phyloP scores from a whole-genome alignment of 1,140 invertebrate genomes.

The Psix sp. region DNA sequence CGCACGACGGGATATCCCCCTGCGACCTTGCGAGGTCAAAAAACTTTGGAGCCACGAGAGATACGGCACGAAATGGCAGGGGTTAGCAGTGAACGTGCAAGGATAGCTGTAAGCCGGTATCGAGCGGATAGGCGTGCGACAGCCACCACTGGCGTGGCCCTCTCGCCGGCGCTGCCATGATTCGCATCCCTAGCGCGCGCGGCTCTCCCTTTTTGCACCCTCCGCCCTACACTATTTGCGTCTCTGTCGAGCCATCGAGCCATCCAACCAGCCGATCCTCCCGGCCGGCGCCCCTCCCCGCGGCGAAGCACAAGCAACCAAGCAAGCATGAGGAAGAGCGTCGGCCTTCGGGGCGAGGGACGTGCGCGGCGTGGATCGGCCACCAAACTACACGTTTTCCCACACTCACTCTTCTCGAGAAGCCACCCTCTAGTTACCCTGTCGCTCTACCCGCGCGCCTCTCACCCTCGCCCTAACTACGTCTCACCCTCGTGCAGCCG shows the following conservation, averaged over 20 bases:
- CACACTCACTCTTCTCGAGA: slow-evolving; percentile 59
- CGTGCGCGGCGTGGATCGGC: slow-evolving; percentile 22
- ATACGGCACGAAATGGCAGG: slow-evolving; percentile 65
- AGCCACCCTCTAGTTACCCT: slow-evolving; percentile 54
- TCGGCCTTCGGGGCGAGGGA: slow-evolving; percentile 34
- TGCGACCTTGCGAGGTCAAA: slow-evolving; percentile 59
- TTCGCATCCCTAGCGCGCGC: slow-evolving; percentile 57
- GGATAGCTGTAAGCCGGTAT: slow-evolving; percentile 74
- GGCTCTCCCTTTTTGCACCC: slow-evolving; percentile 64
- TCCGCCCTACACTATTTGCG: slow-evolving; percentile 6
- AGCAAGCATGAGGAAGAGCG: slow-evolving; percentile 47
- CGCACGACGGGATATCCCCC: slow-evolving; percentile 43
- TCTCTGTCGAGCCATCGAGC: slow-evolving; percentile 19
- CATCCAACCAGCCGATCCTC: slow-evolving; percentile 17
- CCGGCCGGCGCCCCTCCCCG: slow-evolving; percentile 13
- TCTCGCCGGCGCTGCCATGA: slow-evolving; percentile 58
- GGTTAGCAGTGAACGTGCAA: slow-evolving; percentile 68
- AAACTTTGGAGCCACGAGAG: slow-evolving; percentile 55
- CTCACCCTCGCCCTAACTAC: slow-evolving; percentile 53
- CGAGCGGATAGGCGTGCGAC: slow-evolving; percentile 75
- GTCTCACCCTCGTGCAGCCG: slow-evolving; percentile 62
- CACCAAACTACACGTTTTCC: slow-evolving; percentile 63
- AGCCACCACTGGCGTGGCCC: slow-evolving; percentile 62
- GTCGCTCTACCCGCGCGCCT: slow-evolving; percentile 38
- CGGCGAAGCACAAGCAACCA: slow-evolving; percentile 27